These are phyloP conservation scores for Paradoxurus hermaphroditus DNA, from an alignment of 2,113 vertebrate genomes.

Conservation along the genomic window DNA sequence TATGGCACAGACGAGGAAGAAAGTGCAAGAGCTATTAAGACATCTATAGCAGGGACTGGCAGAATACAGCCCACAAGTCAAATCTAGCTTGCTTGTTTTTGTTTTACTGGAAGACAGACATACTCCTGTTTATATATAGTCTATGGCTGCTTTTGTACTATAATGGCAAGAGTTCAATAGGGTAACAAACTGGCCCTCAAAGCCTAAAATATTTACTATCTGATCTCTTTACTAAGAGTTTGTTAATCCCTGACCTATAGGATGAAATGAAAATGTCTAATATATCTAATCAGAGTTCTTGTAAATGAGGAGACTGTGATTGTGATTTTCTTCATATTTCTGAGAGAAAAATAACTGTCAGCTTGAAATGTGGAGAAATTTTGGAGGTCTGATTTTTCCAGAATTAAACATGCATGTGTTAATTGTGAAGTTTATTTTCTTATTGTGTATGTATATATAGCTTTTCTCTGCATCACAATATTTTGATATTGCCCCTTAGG, in stretches of 20 bases:
- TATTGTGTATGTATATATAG: neutral
- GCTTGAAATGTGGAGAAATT: neutral
- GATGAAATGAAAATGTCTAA: neutral
- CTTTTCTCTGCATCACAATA: neutral
- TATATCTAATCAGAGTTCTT: neutral
- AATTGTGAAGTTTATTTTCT: neutral
- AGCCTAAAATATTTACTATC: neutral
- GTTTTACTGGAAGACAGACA: neutral
- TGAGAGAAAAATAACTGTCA: neutral
- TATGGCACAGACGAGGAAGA: neutral
- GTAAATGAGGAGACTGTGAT: neutral
- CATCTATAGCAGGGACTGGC: neutral
- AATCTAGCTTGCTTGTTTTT: neutral
- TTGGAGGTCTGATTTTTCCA: neutral
- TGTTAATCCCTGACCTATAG: neutral
- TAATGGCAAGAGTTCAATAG: neutral
- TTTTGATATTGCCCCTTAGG: neutral
- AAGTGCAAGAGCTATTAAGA: neutral
- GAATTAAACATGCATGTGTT: neutral
- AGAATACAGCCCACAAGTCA: neutral
- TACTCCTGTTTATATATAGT: neutral
- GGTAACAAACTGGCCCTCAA: neutral
- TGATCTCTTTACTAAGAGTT: neutral
- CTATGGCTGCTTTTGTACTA: neutral
- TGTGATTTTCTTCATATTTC: neutral